Base-by-base conservation (phyloP, 2,113 vertebrate species). In the Eptesicus fuscus region DNA sequence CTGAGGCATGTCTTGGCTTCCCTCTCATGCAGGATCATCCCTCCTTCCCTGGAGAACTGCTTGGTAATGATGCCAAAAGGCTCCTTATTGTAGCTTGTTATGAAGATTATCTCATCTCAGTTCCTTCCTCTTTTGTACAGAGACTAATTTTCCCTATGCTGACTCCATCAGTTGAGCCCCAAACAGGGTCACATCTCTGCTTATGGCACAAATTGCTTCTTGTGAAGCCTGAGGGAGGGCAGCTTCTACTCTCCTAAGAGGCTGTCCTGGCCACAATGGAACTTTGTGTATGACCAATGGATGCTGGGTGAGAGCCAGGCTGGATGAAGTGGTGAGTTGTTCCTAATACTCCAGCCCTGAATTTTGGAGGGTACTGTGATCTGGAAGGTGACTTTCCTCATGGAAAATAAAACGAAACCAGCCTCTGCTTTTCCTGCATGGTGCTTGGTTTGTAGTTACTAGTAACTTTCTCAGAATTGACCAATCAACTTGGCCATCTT, bases 101-200 rank as follows among this genome's bases (percentile, higher is more conserved):
- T 71, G 40, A 61, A 13, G 20, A 30, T 47, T 7, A 18, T 92
- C 86, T 88, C 59, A 69, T 53, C 76, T 83, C 65, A 11, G 28
- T 82, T 91, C 93, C 91, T 92, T 92, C 89, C 96, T 96, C 56
- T 94, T 96, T 80, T 85, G 40, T 40, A 35, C 18, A 61, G 49
- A 83, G 42, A 65, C 93, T 37, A 28, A 73, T 88, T 97, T 97
- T 77, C 49, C 61, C 77, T 88, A 37, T 74, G 69, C 69, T 8
- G 37, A 77, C 89, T 53, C 69, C 11, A 14, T 87, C 80, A 44
- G 73, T 32, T 63, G 79, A 87, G 95, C 85, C 93, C 80, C 79
- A 91, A 10, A 30, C 42, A 70, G 84, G 65, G 90, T 53, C 16
- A 42, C 69, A 28, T 42, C 47, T 95, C 61, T 70, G 90, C 71